phyloP scores from a whole-genome alignment of 2,888 invertebrate species.

The Netelia fuscicornis region DNA sequence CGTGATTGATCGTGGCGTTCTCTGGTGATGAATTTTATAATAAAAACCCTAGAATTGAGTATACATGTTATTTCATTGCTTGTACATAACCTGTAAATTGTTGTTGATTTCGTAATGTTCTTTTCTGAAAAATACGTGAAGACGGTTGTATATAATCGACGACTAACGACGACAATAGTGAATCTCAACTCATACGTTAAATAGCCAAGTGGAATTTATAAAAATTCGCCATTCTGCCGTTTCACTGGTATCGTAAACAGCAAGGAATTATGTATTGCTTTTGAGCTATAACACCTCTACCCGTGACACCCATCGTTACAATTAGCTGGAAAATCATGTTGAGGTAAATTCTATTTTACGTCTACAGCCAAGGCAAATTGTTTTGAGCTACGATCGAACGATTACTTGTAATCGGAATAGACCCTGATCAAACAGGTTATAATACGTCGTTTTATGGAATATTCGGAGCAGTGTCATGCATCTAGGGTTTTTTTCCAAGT shows the following conservation, averaged over 20 bases:
- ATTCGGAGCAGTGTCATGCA: too few species aligned
- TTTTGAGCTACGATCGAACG: not conserved
- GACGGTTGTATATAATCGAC: not conserved
- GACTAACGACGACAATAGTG: not conserved
- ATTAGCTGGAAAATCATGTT: constrained; percentile 28
- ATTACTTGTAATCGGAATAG: not conserved
- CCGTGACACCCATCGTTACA: not conserved
- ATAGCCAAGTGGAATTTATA: not conserved
- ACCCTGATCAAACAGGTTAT: constrained; percentile 1
- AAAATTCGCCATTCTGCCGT: not conserved
- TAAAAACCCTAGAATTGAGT: not conserved
- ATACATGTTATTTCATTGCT: not conserved
- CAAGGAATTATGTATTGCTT: not conserved
- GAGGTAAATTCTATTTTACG: constrained; percentile 26
- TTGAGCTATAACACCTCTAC: not conserved
- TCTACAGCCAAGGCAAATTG: not conserved
- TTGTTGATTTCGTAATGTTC: constrained; percentile 52
- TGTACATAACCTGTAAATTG: constrained; percentile 22
- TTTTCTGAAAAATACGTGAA: constrained; percentile 19
- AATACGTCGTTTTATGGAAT: not conserved
- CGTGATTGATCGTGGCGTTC: not conserved
- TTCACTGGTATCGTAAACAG: not conserved
- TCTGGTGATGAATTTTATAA: not conserved
- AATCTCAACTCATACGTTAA: not conserved
- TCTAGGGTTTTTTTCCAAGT: not conserved